These are phyloP conservation scores for Pristionchus japonicus DNA, from an alignment of 2,888 invertebrate genomes.

Conservation along the genomic window DNA sequence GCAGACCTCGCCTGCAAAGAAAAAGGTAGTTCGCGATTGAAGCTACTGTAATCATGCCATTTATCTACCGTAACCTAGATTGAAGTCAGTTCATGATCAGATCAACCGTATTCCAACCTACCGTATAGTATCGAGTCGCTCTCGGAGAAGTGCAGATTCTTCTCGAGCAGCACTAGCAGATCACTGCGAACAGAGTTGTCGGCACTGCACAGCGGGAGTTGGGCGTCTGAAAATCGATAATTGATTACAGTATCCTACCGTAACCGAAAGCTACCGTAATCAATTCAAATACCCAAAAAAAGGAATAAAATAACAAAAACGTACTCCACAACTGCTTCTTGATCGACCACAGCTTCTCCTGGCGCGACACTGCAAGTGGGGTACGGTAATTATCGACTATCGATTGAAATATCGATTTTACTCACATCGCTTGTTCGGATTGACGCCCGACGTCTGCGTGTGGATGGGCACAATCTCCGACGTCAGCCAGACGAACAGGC, in stretches of 20 bases:
- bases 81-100: no score
- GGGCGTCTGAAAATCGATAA: conserved; percentile 37
- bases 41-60: not conserved
- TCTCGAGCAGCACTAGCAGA: conserved; percentile 50
- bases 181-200: conserved; percentile 55
- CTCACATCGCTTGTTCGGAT: not conserved
- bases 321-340: conserved; percentile 44
- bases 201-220: conserved; percentile 53
- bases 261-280: no score
- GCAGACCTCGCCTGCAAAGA: conserved; percentile 68
- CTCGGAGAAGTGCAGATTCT: conserved; percentile 56
- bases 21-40: not conserved
- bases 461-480: conserved; percentile 72
- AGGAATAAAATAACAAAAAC: not conserved
- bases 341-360: conserved; percentile 8
- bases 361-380: not conserved
- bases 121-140: conserved; percentile 60
- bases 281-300: no score
- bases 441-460: not conserved
- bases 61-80: not conserved
- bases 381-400: no score
- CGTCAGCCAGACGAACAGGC: conserved; percentile 74
- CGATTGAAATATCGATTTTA: not conserved
- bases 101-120: no score
- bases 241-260: not conserved